phyloP scores from a whole-genome alignment of 2,888 invertebrate genomes.

The Formica aserva region DNA sequence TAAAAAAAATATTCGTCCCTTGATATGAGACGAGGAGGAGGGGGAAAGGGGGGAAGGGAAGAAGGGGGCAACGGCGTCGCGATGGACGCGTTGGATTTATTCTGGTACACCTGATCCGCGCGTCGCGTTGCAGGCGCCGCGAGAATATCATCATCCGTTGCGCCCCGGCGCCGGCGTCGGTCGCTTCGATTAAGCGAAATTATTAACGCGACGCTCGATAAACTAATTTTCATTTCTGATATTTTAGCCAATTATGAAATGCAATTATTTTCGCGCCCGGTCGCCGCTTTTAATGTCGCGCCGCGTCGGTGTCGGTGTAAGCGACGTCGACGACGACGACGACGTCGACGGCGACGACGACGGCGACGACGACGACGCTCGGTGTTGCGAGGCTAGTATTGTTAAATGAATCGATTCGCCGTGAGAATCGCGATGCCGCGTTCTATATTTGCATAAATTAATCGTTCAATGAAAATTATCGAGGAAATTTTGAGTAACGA shows the following conservation, averaged over 20 bases:
- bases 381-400: conserved; percentile 31
- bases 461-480: not conserved
- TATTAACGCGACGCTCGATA: conserved; percentile 80
- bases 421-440: not conserved
- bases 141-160: conserved; percentile 65
- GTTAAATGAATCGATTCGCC: conserved; percentile 62
- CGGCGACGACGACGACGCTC: not conserved
- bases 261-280: conserved; percentile 82
- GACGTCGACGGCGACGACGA: not conserved
- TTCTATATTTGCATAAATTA: not conserved
- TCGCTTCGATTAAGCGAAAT: conserved; percentile 81
- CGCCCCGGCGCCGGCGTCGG: conserved; percentile 66
- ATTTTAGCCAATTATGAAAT: conserved; percentile 83
- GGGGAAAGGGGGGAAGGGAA: not conserved
- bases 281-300: conserved; percentile 81
- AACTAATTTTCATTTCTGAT: conserved; percentile 82
- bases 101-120: conserved; percentile 72
- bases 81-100: conserved; percentile 61
- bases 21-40: not conserved
- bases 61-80: conserved; percentile 15
- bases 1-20: conserved; percentile 50
- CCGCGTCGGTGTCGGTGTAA: conserved; percentile 70
- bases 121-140: conserved; percentile 62
- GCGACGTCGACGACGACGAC: not conserved
- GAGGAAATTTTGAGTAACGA: not conserved